phyloP scores from a whole-genome alignment of 2,888 invertebrate species.

The Zaprionus obscuricornis region DNA sequence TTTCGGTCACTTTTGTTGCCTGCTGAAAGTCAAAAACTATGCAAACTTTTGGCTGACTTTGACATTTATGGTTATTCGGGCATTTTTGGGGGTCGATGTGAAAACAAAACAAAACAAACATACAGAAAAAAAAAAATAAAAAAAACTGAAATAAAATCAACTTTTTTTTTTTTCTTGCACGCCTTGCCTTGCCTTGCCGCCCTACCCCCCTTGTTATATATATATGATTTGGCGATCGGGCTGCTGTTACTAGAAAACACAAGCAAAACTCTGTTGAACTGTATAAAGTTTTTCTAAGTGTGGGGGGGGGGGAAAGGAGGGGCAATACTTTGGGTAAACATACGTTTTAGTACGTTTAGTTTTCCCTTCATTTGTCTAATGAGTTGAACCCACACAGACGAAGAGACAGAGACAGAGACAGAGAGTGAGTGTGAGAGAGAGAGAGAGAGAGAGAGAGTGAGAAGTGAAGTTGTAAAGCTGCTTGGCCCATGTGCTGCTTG shows the following conservation, averaged over 20 bases:
- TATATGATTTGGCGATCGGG: constrained; percentile 63
- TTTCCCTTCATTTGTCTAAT: constrained; percentile 71
- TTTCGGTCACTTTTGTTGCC: constrained; percentile 35
- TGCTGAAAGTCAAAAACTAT: constrained; percentile 76
- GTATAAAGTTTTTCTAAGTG: constrained; percentile 57
- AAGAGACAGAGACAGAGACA: constrained; percentile 5
- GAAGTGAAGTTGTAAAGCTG: constrained; percentile 17
- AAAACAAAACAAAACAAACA: too few species aligned
- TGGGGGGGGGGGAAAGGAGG: too few species aligned
- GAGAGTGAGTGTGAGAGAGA: neutral
- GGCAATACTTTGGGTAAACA: constrained; percentile 60
- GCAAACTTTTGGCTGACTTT: constrained; percentile 78
- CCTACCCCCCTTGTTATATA: constrained; percentile 6
- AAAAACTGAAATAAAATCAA: too few species aligned
- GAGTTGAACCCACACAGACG: constrained; percentile 55
- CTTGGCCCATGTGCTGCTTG: too few species aligned
- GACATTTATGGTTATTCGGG: constrained; percentile 79
- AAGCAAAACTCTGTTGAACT: constrained; percentile 15
- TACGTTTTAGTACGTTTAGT: constrained; percentile 58
- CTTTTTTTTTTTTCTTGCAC: constrained; percentile 66
- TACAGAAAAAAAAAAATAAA: too few species aligned
- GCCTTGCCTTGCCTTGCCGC: too few species aligned
- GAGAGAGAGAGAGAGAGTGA: constrained; percentile 4
- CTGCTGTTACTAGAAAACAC: neutral
- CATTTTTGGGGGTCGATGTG: constrained; percentile 14